A percentile compares a stretch with the other conserved stretches of the same genome.
These are phyloP conservation scores for Antheraea assamensis DNA, from an alignment of 2,888 invertebrate species.

Conservation along the genomic window DNA sequence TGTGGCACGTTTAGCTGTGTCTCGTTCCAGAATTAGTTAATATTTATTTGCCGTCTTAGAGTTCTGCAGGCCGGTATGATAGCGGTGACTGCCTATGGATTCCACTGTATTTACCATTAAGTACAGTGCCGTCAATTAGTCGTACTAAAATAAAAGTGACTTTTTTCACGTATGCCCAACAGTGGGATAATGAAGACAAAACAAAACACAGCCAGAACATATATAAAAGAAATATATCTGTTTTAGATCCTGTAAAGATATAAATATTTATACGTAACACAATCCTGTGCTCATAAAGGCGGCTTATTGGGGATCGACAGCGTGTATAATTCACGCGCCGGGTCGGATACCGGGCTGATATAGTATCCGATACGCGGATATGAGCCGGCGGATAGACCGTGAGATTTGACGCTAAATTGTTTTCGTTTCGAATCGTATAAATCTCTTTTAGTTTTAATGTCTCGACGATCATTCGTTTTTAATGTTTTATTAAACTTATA, in stretches of 20 bases:
- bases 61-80: too few species aligned
- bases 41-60: too few species aligned
- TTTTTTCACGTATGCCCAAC: background rate
- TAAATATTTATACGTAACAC: conserved; percentile 65
- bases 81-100: too few species aligned
- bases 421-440: conserved; percentile 28
- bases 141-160: too few species aligned
- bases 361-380: conserved; percentile 39
- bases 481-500: conserved; percentile 6
- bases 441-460: conserved; percentile 15
- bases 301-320: conserved; percentile 49
- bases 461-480: background rate
- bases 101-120: too few species aligned
- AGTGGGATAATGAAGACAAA: background rate
- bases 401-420: conserved; percentile 41
- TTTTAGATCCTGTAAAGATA: conserved; percentile 58
- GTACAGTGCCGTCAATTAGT: too few species aligned
- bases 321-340: conserved; percentile 47
- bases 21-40: too few species aligned
- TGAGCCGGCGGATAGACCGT: conserved; percentile 28
- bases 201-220: background rate
- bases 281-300: conserved; percentile 60
- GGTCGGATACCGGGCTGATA: conserved; percentile 41
- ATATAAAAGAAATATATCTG: conserved; percentile 40
- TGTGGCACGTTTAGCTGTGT: too few species aligned